phyloP scores from a whole-genome alignment of 2,888 invertebrate genomes.

The Andrena haemorrhoa region DNA sequence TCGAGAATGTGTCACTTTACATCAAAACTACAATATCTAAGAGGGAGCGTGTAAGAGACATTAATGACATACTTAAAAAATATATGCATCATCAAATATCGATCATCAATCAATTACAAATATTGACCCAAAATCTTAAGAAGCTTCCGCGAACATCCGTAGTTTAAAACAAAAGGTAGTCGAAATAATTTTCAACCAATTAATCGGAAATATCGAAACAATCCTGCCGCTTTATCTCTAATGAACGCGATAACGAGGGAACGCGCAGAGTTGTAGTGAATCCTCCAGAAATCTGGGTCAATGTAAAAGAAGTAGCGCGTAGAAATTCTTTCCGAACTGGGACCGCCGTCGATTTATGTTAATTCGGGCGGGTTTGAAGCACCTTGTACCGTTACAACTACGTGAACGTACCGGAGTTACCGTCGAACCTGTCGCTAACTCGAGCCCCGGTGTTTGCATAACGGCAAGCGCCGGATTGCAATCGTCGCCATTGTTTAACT shows the following conservation, averaged over 20 bases:
- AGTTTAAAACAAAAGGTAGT: neutral
- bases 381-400: slow-evolving; percentile 80
- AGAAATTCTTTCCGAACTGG: slow-evolving; percentile 72
- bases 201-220: neutral
- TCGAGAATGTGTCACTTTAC: no score
- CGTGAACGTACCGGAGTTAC: slow-evolving; percentile 64
- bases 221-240: neutral
- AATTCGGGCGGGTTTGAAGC: slow-evolving; percentile 78
- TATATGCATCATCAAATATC: no score
- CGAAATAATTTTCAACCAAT: neutral
- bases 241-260: neutral
- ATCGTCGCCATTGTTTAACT: slow-evolving; percentile 29
- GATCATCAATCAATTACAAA: no score
- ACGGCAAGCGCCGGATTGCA: slow-evolving; percentile 52
- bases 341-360: slow-evolving; percentile 85
- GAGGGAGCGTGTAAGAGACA: no score
- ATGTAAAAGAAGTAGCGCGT: slow-evolving; percentile 75
- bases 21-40: no score
- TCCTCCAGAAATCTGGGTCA: slow-evolving; percentile 74
- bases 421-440: slow-evolving; percentile 58
- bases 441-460: slow-evolving; percentile 57
- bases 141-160: no score
- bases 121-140: no score
- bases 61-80: no score
- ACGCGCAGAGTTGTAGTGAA: slow-evolving; percentile 27